A percentile compares a stretch with the other conserved stretches of the same genome.
Conservation (phyloP, 1,140 invertebrate species). For the Zaprionus lachaisei region DNA sequence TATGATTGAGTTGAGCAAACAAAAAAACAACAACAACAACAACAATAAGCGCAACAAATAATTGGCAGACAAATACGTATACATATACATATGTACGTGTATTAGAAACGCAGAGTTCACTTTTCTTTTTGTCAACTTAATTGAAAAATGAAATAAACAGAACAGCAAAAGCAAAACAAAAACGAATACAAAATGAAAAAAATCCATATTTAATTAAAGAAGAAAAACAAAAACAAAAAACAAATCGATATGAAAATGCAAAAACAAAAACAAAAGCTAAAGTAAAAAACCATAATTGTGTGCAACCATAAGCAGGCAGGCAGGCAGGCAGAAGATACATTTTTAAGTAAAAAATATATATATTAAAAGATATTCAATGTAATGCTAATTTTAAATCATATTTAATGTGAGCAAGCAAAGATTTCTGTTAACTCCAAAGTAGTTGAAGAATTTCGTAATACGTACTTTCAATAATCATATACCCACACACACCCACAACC, state of each 20-base stretch:
- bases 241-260: constrained; percentile 26
- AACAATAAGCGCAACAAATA: constrained; percentile 43
- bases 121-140: constrained; percentile 66
- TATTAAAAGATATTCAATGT: constrained; percentile 65
- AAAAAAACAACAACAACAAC: constrained; percentile 16
- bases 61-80: constrained; percentile 55
- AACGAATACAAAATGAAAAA: constrained; percentile 16
- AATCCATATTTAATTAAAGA: constrained; percentile 64
- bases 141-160: constrained; percentile 15
- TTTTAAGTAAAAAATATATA: constrained; percentile 75
- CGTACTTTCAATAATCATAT: constrained; percentile 52
- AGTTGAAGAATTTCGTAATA: constrained; percentile 54
- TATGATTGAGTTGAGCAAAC: constrained; percentile 36
- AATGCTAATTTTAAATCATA: constrained; percentile 75
- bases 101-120: constrained; percentile 50
- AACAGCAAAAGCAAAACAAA: constrained; percentile 25
- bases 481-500: constrained; percentile 15
- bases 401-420: constrained; percentile 49
- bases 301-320: constrained; percentile 72
- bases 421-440: constrained; percentile 70
- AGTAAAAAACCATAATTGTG: constrained; percentile 56
- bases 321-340: constrained; percentile 61
- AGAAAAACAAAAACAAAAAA: constrained; percentile 36
- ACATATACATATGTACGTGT: constrained; percentile 20
- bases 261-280: constrained; percentile 25